Conservation (phyloP, 2,888 invertebrate species). For the Troglohyphantes excavatus region DNA sequence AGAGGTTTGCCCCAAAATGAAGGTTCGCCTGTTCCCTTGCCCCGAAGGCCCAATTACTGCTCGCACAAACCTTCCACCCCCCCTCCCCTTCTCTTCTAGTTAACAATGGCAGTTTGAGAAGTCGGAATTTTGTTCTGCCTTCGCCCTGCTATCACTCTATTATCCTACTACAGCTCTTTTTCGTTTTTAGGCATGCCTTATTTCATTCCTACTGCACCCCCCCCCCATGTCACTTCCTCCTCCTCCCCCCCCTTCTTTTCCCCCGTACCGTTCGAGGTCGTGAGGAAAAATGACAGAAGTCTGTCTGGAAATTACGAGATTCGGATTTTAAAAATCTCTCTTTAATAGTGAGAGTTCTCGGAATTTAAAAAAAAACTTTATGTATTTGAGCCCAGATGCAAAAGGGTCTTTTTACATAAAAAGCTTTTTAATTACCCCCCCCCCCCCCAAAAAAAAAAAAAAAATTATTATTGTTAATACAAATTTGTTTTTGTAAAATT, state of each 20-base stretch:
- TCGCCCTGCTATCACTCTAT: slow-evolving; percentile 64
- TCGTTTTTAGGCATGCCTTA: slow-evolving; percentile 73
- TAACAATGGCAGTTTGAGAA: slow-evolving; percentile 76
- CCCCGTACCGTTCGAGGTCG: background rate
- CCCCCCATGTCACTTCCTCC: background rate
- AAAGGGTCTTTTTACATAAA: too few relatives aligned
- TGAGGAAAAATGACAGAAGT: slow-evolving; percentile 3
- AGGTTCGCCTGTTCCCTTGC: slow-evolving; percentile 61
- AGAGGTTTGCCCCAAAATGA: slow-evolving; percentile 76
- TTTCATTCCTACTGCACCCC: slow-evolving; percentile 52
- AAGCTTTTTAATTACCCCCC: too few relatives aligned
- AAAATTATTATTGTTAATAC: too few relatives aligned
- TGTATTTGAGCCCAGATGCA: too few relatives aligned
- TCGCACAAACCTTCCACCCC: slow-evolving; percentile 9
- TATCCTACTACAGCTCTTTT: slow-evolving; percentile 72
- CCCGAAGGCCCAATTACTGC: slow-evolving; percentile 71
- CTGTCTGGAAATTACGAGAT: background rate
- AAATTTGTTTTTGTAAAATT: too few relatives aligned
- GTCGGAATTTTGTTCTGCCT: slow-evolving; percentile 60
- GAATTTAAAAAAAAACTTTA: too few relatives aligned
- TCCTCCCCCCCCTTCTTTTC: background rate
- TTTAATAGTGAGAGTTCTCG: too few relatives aligned
- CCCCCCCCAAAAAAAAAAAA: too few relatives aligned
- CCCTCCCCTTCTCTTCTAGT: slow-evolving; percentile 54
- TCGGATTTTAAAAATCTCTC: too few relatives aligned